Evolutionary conservation across 92 coral and sea anemone species (phyloP), one percentile per base, ranked within the genome.

Genomic region (Chrysogorgia sp.): DNA sequence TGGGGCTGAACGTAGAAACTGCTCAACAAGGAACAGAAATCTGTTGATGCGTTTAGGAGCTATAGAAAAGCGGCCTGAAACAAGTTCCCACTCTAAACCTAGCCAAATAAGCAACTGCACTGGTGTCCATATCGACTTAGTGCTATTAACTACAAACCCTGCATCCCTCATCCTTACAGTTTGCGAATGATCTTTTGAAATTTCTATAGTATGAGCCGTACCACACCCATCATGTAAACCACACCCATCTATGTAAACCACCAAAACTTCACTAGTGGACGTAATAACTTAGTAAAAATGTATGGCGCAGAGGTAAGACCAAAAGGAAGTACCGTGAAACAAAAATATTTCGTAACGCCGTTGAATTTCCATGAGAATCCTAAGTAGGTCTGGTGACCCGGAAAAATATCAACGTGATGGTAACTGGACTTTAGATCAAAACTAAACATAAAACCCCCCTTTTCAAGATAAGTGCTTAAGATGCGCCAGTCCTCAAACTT

Each of bases 281-380:
- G 69, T 32, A 88, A 62, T 26, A 66, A 59, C 63, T 85, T 88
- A 37, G 89, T 88, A 41, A 85, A 88, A 67, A 85, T 41, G 32
- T 81, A 85, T 40, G 92, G 89, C 29, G 81, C 88, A 19, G 88
- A 74, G 41, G 81, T 67, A 33, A 87, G 81, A 9, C 84, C 88
- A 35, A 83, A 83, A 2, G 83, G 85, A 13, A 86, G 84, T 13
- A 69, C 75, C 17, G 86, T 1, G 40, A 86, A 75, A 58, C 83
- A 76, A 65, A 74, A 87, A 63, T 83, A 87, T 57, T 55, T 60
- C 13, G 52, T 57, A 28, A 65, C 43, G 17, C 55, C 61, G 29
- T 66, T 3, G 43, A 75, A 87, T 28, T 34, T 34, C 85, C 87
- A 70, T 50, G 84, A 69, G 71, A 86, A 86, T 24, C 84, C 90